Base-by-base conservation (phyloP, 2,888 invertebrate species). In the Platycheirus albimanus region DNA sequence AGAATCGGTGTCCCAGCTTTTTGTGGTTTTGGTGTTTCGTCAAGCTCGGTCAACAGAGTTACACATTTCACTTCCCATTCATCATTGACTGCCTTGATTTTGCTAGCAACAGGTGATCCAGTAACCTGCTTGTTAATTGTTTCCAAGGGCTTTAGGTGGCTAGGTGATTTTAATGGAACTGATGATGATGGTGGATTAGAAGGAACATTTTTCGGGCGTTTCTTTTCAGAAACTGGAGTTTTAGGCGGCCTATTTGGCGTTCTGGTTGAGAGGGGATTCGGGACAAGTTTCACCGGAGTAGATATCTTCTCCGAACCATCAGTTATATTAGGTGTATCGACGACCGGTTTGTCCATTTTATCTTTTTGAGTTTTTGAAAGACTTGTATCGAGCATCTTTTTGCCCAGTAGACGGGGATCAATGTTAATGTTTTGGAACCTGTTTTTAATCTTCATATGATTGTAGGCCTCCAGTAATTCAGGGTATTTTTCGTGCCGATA, bases 401-500 rank as follows among this genome's bases (percentile, higher is more conserved):
- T 74, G 0, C 88, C 89, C 33, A 89, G 74, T n/a, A 90, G 24
- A 1, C 78, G 49, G 0, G 88, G 87, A 79, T 89, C 88, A 11
- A 91, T 86, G 19, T 86, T 86, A 5, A 90, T 52, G 28, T 85
- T 85, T 0, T 85, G 74, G 43, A 91, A 49, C 3, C 88, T 87
- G 83, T 90, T 89, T 76, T 88, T 88, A 0, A 78, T 58, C 24
- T 86, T 84, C 67, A 89, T 13, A 7, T 85, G 85, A 2, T 74
- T 85, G 74, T 90, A 91, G 24, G 75, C 84, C 3, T 87, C 76
- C 7, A 91, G 84, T 28, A 91, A 61, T 0, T 87, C 75, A 0
- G 86, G 84, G 61, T 91, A 91, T 33, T 91, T 88, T 2, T 87
- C 84, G 85, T 91, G 89, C 1, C 89, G 86, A 79, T 87, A 85